A percentile compares a stretch with the other conserved stretches of the same genome.
Conservation (phyloP, 2,797 vertebrate species). For the Schizopygopsis pylzovi region DNA sequence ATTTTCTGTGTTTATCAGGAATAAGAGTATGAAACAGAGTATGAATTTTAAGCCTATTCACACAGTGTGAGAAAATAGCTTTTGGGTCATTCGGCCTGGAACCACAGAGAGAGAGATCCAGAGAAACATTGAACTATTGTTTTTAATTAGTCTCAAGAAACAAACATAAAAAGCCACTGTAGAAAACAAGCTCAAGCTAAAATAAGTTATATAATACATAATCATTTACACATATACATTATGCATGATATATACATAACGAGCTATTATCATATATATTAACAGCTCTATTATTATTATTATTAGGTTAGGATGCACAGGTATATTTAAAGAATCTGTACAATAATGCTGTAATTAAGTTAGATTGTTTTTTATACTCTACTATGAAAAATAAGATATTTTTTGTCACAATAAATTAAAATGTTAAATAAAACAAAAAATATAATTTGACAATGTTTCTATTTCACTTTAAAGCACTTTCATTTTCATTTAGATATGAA, state of each 20-base stretch:
- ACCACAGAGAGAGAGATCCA: not conserved
- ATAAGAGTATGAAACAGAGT: not conserved
- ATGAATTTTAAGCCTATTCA: not conserved
- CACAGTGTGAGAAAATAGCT: not conserved
- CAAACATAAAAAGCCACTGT: not conserved
- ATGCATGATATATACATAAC: not conserved
- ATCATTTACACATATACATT: not conserved
- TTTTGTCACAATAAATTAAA: not conserved
- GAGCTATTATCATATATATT: not conserved
- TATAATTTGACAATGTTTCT: not conserved
- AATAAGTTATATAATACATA: not conserved
- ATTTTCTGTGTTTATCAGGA: conserved; percentile 17
- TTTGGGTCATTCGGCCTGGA: not conserved
- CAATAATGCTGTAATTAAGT: not conserved
- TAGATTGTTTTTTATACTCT: too few relatives aligned
- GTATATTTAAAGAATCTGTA: not conserved
- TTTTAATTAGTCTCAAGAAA: conserved; percentile 15
- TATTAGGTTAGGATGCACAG: not conserved
- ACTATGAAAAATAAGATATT: too few relatives aligned
- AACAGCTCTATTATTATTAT: not conserved
- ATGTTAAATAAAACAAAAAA: not conserved
- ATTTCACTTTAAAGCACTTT: not conserved
- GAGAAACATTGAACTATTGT: not conserved
- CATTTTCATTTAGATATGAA: not conserved
- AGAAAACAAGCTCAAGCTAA: not conserved